Evolutionary conservation across 2,113 vertebrate species (phyloP).

Genomic region (Campylomormyrus tamandua): DNA sequence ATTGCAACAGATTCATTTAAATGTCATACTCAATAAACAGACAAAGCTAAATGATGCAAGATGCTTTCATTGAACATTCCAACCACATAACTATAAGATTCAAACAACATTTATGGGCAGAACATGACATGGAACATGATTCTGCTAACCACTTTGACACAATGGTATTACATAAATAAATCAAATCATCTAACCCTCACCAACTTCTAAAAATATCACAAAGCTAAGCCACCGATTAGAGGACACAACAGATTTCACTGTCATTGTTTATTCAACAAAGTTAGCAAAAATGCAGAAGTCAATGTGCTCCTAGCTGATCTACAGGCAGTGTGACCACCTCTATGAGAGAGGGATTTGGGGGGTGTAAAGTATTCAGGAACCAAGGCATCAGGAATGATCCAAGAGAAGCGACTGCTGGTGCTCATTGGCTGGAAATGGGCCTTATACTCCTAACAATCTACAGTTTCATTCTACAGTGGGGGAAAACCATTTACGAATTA

Average conservation of each 20-base stretch:
- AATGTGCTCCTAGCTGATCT: not conserved
- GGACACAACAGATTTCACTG: not conserved
- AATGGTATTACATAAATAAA: not conserved
- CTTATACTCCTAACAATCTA: not conserved
- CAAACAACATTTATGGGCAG: not conserved
- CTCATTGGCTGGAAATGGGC: not conserved
- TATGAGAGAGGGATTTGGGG: not conserved
- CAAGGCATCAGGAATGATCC: not conserved
- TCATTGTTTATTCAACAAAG: not conserved
- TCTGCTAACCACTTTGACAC: not conserved
- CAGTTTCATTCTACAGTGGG: not conserved
- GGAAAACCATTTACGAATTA: not conserved
- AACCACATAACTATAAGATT: not conserved
- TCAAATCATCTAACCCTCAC: not conserved
- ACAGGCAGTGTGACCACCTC: not conserved
- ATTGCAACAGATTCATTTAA: not conserved
- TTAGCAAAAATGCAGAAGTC: not conserved
- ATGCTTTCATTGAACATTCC: not conserved
- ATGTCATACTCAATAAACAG: not conserved
- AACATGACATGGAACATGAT: not conserved
- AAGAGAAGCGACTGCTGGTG: not conserved
- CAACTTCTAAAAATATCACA: not conserved
- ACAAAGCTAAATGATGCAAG: not conserved
- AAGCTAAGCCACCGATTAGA: no score
- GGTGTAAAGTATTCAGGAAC: not conserved